phyloP scores from a whole-genome alignment of 2,888 invertebrate species.

The Acanthosepion esculentum region DNA sequence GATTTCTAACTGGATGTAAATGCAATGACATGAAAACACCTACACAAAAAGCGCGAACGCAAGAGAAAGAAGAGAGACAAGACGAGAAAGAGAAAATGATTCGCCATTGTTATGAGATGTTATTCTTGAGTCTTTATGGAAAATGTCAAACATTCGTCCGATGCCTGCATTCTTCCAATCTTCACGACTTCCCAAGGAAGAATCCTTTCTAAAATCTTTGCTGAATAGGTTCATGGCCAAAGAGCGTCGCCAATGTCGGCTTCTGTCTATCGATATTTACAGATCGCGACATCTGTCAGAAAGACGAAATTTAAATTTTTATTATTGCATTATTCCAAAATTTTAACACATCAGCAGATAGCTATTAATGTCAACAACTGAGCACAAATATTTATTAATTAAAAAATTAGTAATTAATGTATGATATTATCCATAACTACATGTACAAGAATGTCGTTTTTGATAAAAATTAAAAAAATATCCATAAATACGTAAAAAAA shows the following conservation, averaged over 20 bases:
- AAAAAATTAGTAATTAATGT: too few species aligned
- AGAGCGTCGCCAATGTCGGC: not conserved
- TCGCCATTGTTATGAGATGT: not conserved
- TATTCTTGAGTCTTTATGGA: not conserved
- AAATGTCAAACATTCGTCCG: not conserved
- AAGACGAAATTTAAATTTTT: too few species aligned
- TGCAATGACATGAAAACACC: not conserved
- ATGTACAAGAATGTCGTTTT: too few species aligned
- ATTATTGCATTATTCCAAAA: too few species aligned
- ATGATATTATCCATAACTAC: too few species aligned
- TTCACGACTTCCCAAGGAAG: not conserved
- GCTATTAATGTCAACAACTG: too few species aligned
- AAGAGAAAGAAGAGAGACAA: not conserved
- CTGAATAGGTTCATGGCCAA: not conserved
- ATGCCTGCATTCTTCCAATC: not conserved
- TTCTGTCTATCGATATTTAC: not conserved
- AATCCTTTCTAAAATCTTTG: not conserved
- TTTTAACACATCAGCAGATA: too few species aligned
- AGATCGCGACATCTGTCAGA: too few species aligned
- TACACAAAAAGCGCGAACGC: not conserved
- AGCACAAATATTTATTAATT: too few species aligned
- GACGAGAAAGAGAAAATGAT: conserved; percentile 36
- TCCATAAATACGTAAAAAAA: too few species aligned
- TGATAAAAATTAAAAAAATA: too few species aligned
- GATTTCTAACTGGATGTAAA: not conserved